Evolutionary conservation across 2,888 invertebrate species (phyloP).

Genomic region (Pheosia gnoma): DNA sequence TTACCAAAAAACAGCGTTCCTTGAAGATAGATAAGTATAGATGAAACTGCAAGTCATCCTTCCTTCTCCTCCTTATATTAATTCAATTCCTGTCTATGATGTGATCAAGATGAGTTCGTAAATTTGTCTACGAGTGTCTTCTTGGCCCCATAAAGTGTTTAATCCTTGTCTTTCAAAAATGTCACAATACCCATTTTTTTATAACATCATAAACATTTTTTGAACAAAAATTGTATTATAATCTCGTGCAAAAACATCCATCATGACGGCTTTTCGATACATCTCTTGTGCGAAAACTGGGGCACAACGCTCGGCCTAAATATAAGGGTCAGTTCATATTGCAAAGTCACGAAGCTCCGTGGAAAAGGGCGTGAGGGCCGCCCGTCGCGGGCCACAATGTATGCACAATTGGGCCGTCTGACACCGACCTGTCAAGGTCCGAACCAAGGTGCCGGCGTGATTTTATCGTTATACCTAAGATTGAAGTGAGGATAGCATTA

Average conservation of each 20-base stretch:
- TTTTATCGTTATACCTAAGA: neutral
- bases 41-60: no score
- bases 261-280: conserved; percentile 27
- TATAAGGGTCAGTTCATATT: conserved; percentile 46
- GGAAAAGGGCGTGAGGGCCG: conserved; percentile 30
- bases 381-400: conserved; percentile 16
- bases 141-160: no score
- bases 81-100: no score
- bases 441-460: conserved; percentile 14
- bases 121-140: no score
- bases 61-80: no score
- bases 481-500: conserved; percentile 2
- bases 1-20: no score
- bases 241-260: conserved; percentile 22
- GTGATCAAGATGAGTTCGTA: no score
- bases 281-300: conserved; percentile 39
- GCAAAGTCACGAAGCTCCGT: conserved; percentile 41
- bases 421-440: conserved; percentile 13
- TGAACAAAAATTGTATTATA: neutral
- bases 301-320: conserved; percentile 36
- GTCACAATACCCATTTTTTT: neutral
- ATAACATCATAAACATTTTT: neutral
- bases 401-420: conserved; percentile 19
- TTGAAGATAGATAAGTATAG: no score
- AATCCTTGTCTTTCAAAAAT: no score